phyloP scores from a whole-genome alignment of 2,797 vertebrate genomes.

The Sebastes melanostomus region DNA sequence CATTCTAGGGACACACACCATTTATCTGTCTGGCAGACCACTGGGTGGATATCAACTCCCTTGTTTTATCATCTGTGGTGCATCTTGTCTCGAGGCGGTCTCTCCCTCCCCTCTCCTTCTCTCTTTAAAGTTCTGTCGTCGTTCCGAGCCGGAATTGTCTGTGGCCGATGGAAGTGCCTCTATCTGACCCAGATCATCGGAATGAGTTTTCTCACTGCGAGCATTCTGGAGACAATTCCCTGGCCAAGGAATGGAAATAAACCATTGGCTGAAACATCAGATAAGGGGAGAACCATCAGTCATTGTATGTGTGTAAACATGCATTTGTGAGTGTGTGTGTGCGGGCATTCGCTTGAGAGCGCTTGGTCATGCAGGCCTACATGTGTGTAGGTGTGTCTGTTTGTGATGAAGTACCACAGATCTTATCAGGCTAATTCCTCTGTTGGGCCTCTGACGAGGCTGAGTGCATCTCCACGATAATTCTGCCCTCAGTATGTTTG shows the following conservation, averaged over 20 bases:
- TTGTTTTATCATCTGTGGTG: slow-evolving; percentile 55
- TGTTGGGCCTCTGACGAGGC: slow-evolving; percentile 57
- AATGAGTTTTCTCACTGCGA: slow-evolving; percentile 73
- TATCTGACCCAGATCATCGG: slow-evolving; percentile 74
- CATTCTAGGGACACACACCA: slow-evolving; percentile 30
- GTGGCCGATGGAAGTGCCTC: slow-evolving; percentile 52
- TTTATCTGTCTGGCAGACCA: slow-evolving; percentile 38
- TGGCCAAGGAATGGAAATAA: slow-evolving; percentile 63
- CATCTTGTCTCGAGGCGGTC: slow-evolving; percentile 46
- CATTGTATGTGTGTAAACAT: slow-evolving; percentile 67
- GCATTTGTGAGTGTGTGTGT: slow-evolving; percentile 19
- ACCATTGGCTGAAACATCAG: slow-evolving; percentile 71
- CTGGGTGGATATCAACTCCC: slow-evolving; percentile 48
- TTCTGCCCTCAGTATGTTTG: slow-evolving; percentile 54
- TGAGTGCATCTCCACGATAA: slow-evolving; percentile 60
- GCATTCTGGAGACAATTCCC: slow-evolving; percentile 70
- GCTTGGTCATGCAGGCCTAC: slow-evolving; percentile 25
- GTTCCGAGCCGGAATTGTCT: slow-evolving; percentile 52
- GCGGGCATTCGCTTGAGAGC: not conserved
- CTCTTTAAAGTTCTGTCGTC: slow-evolving; percentile 51
- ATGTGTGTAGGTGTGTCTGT: slow-evolving; percentile 46
- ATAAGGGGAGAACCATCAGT: slow-evolving; percentile 76
- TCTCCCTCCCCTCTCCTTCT: not conserved
- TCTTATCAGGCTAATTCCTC: slow-evolving; percentile 65
- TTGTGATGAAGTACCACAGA: slow-evolving; percentile 60